Evolutionary conservation across 2,113 vertebrate genomes (phyloP).

Genomic region (Semnornis frantzii): DNA sequence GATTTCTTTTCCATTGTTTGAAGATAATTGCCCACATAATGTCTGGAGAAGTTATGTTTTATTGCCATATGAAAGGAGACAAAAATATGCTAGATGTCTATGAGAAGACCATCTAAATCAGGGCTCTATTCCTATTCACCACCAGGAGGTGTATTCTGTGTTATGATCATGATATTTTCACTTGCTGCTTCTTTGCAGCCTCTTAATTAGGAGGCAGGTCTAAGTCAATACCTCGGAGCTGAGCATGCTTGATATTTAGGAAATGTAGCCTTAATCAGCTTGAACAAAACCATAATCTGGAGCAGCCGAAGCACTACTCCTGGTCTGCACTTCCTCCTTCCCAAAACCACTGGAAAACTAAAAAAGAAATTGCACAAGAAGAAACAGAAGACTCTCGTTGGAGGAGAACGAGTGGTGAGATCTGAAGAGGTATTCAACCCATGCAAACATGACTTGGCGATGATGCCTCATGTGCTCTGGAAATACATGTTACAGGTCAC

Average conservation of each 20-base stretch:
- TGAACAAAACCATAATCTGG: background rate
- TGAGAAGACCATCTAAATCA: background rate
- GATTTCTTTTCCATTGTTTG: background rate
- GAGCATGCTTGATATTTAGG: background rate
- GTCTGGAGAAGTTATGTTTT: background rate
- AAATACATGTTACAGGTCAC: background rate
- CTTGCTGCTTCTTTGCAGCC: background rate
- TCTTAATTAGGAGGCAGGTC: background rate
- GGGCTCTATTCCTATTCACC: background rate
- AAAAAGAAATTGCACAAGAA: background rate
- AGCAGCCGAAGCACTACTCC: background rate
- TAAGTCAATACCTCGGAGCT: background rate
- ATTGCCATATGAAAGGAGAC: background rate
- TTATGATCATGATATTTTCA: background rate
- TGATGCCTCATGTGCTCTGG: fast-evolving
- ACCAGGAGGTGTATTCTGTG: background rate
- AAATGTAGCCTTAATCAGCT: background rate
- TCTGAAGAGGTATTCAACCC: background rate
- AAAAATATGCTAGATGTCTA: background rate
- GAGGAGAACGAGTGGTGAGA: background rate
- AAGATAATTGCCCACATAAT: background rate
- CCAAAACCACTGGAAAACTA: background rate
- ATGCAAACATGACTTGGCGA: fast-evolving
- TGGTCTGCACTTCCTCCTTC: background rate
- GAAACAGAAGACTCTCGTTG: background rate